Base-by-base conservation (phyloP, 1,140 invertebrate genomes). In the Onthophagus taurus region DNA sequence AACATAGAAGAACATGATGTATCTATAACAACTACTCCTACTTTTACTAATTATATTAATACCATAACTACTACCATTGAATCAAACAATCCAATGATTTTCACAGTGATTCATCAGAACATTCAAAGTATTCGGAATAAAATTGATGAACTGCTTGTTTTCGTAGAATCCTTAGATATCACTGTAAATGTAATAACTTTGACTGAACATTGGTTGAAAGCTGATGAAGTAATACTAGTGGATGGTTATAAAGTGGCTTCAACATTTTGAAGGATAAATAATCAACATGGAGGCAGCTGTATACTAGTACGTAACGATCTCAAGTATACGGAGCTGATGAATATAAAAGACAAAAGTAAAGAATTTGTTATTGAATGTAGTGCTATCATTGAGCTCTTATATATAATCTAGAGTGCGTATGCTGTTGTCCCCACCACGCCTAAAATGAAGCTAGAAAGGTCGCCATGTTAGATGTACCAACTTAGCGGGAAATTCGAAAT, bases 81-180 rank as follows among this genome's bases (percentile, higher is more conserved):
- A n/a, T n/a, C n/a, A n/a, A n/a, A n/a, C n/a, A n/a, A n/a, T n/a
- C n/a, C n/a, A n/a, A n/a, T n/a, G n/a, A n/a, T n/a, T n/a, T n/a
- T n/a, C n/a, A n/a, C n/a, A n/a, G n/a, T n/a, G n/a, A 29, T 34
- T 12, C 31, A 34, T 16, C 31, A 34, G 16, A 34, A 34, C 31
- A 34, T 34, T 9, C 31, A 34, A 34, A 34, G 31, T 16, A 8
- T 34, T 13, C n/a, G 31, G 16, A 34, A 34, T 34, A 34, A 34
- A 16, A 16, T 34, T 8, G 14, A 34, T 16, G 31, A 34, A n/a
- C 14, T 34, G n/a, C 8, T 13, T 8, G 14, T 34, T 34, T 34
- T 34, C 31, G 9, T 34, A 12, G 2, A 16, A 34, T 13, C 11
- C 16, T 14, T 13, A 13, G 31, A n/a, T 16, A 9, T 8, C 8